Percentiles rank a stretch among this genome's conserved stretches.
Evolutionary conservation across 2,888 invertebrate species (phyloP).

Genomic region (Norana najaformis): DNA sequence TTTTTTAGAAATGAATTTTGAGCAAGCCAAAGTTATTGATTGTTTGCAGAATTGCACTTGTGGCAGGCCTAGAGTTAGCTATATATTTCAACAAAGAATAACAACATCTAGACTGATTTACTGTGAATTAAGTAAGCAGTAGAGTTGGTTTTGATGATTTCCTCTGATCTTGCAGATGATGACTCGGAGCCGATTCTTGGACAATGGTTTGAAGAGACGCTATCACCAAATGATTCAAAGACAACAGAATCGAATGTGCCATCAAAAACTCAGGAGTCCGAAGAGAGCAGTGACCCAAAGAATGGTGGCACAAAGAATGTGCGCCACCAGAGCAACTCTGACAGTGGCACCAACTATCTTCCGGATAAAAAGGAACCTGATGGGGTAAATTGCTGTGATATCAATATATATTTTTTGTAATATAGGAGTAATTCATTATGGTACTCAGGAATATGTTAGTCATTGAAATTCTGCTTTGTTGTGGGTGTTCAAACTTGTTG

Average conservation of each 20-base stretch:
- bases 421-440: neutral
- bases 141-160: neutral
- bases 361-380: conserved; percentile 80
- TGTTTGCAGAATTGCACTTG: too few relatives aligned
- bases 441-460: neutral
- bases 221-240: conserved; percentile 72
- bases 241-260: conserved; percentile 48
- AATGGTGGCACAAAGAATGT: conserved; percentile 48
- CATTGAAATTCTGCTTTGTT: neutral
- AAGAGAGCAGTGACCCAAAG: conserved; percentile 42
- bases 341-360: conserved; percentile 67
- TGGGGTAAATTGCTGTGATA: conserved; percentile 65
- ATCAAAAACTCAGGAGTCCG: conserved; percentile 44
- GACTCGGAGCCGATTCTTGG: conserved; percentile 80
- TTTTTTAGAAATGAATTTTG: too few relatives aligned
- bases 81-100: neutral
- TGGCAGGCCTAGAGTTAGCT: too few relatives aligned
- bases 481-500: too few relatives aligned
- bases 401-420: too few relatives aligned
- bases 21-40: too few relatives aligned
- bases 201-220: conserved; percentile 90
- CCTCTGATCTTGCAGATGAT: conserved; percentile 55
- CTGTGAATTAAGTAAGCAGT: neutral
- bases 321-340: conserved; percentile 48
- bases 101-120: neutral